Evolutionary conservation across 2,888 invertebrate species (phyloP), one percentile per base, ranked within the genome.

Genomic region (Oxyscelio sp.): DNA sequence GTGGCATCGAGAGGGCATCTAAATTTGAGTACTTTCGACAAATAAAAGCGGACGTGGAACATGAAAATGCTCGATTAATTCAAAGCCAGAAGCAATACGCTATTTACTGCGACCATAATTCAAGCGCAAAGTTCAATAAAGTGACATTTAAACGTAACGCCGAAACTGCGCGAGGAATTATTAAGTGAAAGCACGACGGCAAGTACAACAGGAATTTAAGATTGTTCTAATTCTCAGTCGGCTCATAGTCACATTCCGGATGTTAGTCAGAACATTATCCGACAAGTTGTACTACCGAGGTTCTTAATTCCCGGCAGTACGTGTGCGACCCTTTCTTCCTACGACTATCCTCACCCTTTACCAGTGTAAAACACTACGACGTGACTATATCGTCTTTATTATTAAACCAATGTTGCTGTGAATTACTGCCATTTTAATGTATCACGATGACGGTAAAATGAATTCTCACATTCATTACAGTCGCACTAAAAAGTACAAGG

Each of bases 21-120:
- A n/a, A 19, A 86, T 87, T 27, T 3, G 88, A 87, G 89, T 88
- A 88, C 90, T 90, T 90, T 91, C 90, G 90, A 91, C n/a, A n/a
- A n/a, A 91, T 90, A 89, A 65, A 74, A 71, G 50, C 48, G 48
- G n/a, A 68, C 24, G 17, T 21, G 27, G 4, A 27, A 6, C 27
- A 4, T 6, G 27, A 27, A 27, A 27, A 27, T 27, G 27, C 27
- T 3, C 34, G 43, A 54, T 74, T 54, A 63, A 63, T 27, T 4
- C 27, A 27, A 27, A 27, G 27, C 6, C 17, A 8, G n/a, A 17
- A 1, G 38, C 59, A 58, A 48, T 54, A 43, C 52, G 9, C 2
- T 58, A 59, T 59, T 68, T 58, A 68, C 17, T 5, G 15, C 34
- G 27, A 19, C n/a, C 27, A 27, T 45, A 70, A 45, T 43, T 77